These are phyloP conservation scores for Oreochromis grahami DNA, from an alignment of 2,797 vertebrate species.

Conservation along the genomic window DNA sequence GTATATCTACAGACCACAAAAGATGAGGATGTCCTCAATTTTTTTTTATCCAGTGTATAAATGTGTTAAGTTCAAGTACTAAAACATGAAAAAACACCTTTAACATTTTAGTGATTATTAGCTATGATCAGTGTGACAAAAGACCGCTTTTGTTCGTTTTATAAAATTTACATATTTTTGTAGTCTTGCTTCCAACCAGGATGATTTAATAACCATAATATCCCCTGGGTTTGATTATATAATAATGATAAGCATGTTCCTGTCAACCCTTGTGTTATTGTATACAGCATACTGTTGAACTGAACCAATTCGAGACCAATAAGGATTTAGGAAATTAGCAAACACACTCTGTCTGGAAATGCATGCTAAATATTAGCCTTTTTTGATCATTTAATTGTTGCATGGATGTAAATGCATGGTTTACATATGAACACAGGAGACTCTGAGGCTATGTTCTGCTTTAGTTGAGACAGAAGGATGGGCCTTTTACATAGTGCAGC, in stretches of 20 bases:
- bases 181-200: not conserved
- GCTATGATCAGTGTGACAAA: not conserved
- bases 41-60: not conserved
- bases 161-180: not conserved
- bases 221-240: not conserved
- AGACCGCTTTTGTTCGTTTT: not conserved
- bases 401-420: not conserved
- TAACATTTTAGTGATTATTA: not conserved
- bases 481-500: not conserved
- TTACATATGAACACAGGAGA: not conserved
- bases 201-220: not conserved
- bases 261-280: not conserved
- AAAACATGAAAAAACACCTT: not conserved
- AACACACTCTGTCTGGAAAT: not conserved
- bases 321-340: not conserved
- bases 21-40: rapidly evolving
- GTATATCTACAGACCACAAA: not conserved
- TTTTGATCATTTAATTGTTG: not conserved
- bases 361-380: not conserved
- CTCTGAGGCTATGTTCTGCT: not conserved
- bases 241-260: not conserved
- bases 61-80: not conserved
- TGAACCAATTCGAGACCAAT: not conserved
- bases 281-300: not conserved
- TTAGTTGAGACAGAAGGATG: not conserved